These are phyloP conservation scores for Azorinus chamasolen DNA, from an alignment of 2,888 invertebrate species.

Conservation along the genomic window DNA sequence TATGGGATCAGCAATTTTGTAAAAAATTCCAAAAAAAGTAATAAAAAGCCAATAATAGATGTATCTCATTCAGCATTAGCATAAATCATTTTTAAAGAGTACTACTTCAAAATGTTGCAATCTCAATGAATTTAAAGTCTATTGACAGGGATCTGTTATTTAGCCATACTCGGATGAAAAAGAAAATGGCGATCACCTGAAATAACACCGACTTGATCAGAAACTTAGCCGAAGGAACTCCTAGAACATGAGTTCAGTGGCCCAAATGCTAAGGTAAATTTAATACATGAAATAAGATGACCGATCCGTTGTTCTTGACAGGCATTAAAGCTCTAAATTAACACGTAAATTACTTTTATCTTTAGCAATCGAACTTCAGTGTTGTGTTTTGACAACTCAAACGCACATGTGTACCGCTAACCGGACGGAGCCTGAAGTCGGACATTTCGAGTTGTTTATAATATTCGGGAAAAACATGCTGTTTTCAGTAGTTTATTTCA, in stretches of 20 bases:
- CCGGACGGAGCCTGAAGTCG: not conserved
- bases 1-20: constrained; percentile 5
- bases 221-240: constrained; percentile 68
- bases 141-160: too few species aligned
- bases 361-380: constrained; percentile 25
- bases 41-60: too few species aligned
- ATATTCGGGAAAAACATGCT: too few species aligned
- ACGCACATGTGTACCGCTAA: not conserved
- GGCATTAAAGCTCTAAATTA: too few species aligned
- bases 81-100: too few species aligned
- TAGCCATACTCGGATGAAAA: constrained; percentile 17
- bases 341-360: not conserved
- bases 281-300: not conserved
- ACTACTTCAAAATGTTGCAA: too few species aligned
- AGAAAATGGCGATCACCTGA: constrained; percentile 74
- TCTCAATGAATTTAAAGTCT: too few species aligned
- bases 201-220: constrained; percentile 61
- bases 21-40: too few species aligned
- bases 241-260: constrained; percentile 76
- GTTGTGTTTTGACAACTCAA: constrained; percentile 49
- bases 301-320: too few species aligned
- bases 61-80: too few species aligned
- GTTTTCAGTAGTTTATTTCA: too few species aligned
- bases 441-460: too few species aligned
- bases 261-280: constrained; percentile 74